Evolutionary conservation across 2,113 vertebrate species (phyloP).

Genomic region (Protobothrops flavoviridis): DNA sequence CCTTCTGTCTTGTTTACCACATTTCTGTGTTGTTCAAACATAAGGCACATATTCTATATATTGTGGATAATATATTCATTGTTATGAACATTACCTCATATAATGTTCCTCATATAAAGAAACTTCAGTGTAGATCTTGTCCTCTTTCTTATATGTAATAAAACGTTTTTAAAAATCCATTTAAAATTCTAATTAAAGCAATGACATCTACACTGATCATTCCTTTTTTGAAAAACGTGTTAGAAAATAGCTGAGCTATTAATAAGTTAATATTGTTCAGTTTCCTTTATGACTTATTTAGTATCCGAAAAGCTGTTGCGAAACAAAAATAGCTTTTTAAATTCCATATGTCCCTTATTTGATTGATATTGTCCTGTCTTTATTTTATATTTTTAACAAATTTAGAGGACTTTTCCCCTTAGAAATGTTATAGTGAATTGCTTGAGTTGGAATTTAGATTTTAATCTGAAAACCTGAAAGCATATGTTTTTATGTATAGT

Average conservation of each 20-base stretch:
- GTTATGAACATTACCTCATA: not conserved
- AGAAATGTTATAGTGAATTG: not conserved
- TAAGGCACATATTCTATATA: not conserved
- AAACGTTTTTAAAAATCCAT: not conserved
- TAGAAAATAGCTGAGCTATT: not conserved
- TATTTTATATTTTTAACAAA: not conserved
- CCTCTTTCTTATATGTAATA: not conserved
- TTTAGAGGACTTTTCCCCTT: not conserved
- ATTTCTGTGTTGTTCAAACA: not conserved
- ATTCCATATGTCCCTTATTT: not conserved
- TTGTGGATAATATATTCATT: not conserved
- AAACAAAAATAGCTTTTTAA: not conserved
- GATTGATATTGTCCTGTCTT: not conserved
- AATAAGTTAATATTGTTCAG: not conserved
- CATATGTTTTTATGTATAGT: not conserved
- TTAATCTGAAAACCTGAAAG: not conserved
- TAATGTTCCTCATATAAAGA: not conserved
- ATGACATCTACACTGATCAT: not conserved
- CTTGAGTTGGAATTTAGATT: not conserved
- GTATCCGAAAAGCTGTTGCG: not conserved
- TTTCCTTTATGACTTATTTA: conserved; percentile 3
- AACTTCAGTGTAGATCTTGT: not conserved
- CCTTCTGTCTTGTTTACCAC: not conserved
- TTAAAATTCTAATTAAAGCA: not conserved
- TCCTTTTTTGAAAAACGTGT: not conserved